Conservation (phyloP, 2,113 vertebrate species). For the Chroicocephalus ridibundus region DNA sequence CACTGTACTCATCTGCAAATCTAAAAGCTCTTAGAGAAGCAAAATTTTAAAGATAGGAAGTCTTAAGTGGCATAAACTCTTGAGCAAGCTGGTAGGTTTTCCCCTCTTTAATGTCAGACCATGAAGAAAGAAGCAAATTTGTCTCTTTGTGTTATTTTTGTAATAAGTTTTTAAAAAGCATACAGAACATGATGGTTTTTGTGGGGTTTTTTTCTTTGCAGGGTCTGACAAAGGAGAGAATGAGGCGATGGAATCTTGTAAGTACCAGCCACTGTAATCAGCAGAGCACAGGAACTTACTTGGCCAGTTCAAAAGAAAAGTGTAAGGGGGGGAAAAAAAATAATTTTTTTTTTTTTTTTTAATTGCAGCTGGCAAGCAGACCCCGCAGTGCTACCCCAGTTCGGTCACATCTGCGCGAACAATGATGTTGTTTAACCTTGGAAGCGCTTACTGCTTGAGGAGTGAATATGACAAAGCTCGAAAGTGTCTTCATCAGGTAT, state of each 20-base stretch:
- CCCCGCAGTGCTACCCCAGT: conserved; percentile 93
- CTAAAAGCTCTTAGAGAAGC: not conserved
- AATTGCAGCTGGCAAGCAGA: conserved; percentile 89
- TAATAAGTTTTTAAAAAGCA: not conserved
- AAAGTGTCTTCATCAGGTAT: conserved; percentile 96
- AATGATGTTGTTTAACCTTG: conserved; percentile 98
- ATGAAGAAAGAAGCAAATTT: not conserved
- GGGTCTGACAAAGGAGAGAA: conserved; percentile 94
- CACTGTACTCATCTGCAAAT: not conserved
- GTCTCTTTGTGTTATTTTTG: not conserved
- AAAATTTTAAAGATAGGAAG: not conserved
- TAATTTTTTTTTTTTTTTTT: not conserved
- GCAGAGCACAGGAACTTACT: not conserved
- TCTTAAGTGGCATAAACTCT: not conserved
- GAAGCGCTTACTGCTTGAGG: conserved; percentile 94
- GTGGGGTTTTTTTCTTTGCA: conserved; percentile 49
- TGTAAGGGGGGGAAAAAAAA: not conserved
- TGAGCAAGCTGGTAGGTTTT: not conserved
- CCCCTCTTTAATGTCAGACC: not conserved
- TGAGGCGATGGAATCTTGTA: conserved; percentile 91
- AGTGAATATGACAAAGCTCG: conserved; percentile 98
- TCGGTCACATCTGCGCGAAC: conserved; percentile 91
- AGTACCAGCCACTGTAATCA: conserved; percentile 67
- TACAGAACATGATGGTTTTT: not conserved
- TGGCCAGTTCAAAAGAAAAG: not conserved